Evolutionary conservation across 2,797 vertebrate genomes (phyloP).

Genomic region (Numenius phaeopus): DNA sequence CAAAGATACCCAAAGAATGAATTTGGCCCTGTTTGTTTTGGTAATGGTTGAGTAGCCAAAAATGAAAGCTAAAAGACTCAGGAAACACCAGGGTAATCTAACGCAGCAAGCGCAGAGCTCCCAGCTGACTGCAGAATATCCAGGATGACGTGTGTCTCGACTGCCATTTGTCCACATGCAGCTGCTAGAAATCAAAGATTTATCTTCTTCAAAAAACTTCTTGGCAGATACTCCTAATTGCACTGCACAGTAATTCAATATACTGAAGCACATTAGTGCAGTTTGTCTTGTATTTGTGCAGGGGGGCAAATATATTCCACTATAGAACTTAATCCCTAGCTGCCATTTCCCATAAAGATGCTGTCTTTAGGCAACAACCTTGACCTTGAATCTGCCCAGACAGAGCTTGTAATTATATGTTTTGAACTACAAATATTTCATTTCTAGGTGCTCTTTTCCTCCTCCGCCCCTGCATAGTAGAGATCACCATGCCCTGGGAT

Average conservation of each 20-base stretch:
- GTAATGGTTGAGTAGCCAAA: background rate
- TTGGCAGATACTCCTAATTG: background rate
- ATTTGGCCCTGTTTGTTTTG: background rate
- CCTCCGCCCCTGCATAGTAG: background rate
- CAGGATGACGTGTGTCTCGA: background rate
- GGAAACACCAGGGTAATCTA: background rate
- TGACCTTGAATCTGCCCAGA: background rate
- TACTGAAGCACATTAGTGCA: background rate
- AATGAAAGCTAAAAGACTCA: background rate
- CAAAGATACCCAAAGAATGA: background rate
- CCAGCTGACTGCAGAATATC: background rate
- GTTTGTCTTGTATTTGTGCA: background rate
- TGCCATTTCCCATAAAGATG: background rate
- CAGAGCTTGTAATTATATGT: background rate
- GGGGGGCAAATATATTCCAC: background rate
- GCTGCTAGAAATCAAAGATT: background rate
- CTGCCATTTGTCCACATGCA: background rate
- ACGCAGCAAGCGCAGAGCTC: background rate
- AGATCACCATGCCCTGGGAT: background rate
- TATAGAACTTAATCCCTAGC: background rate
- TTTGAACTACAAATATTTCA: background rate
- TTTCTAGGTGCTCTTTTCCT: background rate
- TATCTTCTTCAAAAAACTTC: background rate
- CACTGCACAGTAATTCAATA: background rate
- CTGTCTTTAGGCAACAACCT: background rate